These are phyloP conservation scores for Ctenomys sociabilis DNA, from an alignment of 2,113 vertebrate genomes.

Conservation along the genomic window DNA sequence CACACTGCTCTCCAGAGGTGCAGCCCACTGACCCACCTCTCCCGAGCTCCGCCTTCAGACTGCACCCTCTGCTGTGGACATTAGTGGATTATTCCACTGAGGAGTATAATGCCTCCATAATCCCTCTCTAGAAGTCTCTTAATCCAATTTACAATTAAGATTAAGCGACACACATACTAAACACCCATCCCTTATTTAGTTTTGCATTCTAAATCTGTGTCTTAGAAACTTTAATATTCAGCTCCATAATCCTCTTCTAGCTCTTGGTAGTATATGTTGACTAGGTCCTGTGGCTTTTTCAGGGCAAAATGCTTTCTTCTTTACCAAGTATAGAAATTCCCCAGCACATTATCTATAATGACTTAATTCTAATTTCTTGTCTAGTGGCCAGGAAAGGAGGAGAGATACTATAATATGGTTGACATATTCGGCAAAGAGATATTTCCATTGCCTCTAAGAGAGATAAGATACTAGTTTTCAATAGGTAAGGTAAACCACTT, in stretches of 20 bases:
- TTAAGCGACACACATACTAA: neutral
- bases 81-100: neutral
- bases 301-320: neutral
- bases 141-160: neutral
- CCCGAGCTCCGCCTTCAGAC: neutral
- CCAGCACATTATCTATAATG: neutral
- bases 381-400: neutral
- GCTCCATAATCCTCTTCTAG: neutral
- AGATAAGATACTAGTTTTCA: neutral
- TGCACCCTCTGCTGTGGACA: neutral
- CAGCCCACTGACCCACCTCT: neutral
- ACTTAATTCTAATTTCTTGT: neutral
- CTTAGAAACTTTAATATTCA: neutral
- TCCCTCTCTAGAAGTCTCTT: neutral
- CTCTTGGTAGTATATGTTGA: neutral
- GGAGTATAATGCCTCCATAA: neutral
- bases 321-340: neutral
- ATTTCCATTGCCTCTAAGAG: neutral
- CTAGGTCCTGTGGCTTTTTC: neutral
- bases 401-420: neutral
- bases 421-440: neutral
- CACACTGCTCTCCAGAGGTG: neutral
- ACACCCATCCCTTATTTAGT: neutral
- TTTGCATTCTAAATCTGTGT: neutral
- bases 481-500: neutral